Conservation (phyloP, 2,888 invertebrate genomes). For the Tenthredo scrophulariae region DNA sequence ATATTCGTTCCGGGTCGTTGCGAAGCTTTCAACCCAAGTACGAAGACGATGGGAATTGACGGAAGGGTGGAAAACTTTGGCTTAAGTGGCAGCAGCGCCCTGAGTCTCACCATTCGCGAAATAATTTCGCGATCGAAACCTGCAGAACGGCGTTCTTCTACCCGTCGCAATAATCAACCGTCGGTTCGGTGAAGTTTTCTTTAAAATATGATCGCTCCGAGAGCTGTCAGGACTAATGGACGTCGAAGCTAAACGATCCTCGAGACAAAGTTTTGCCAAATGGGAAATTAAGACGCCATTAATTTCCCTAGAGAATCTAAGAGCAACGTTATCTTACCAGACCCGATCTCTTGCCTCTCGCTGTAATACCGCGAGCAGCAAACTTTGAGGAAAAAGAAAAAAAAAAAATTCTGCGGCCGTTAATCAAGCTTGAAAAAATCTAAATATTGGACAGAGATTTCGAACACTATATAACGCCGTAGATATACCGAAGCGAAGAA, state of each 20-base stretch:
- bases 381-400: not conserved
- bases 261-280: conserved; percentile 33
- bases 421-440: not conserved
- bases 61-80: conserved; percentile 47
- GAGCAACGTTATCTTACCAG: conserved; percentile 1
- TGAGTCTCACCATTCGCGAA: not conserved
- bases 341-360: not conserved
- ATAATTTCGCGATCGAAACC: conserved; percentile 13
- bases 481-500: not conserved
- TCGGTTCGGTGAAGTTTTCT: not conserved
- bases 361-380: not conserved
- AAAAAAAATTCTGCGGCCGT: not conserved
- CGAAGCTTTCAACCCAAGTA: conserved; percentile 35
- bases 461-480: not conserved
- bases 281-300: conserved; percentile 43
- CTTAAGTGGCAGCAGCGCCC: conserved; percentile 6
- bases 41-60: conserved; percentile 41
- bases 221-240: conserved; percentile 44
- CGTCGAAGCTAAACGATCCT: conserved; percentile 28
- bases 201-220: conserved; percentile 29
- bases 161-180: not conserved
- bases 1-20: conserved; percentile 48
- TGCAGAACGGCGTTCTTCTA: conserved; percentile 13
- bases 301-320: conserved; percentile 27
- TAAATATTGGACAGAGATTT: not conserved